These are phyloP conservation scores for Papilio polyxenes DNA, from an alignment of 1,140 invertebrate species.

Conservation along the genomic window DNA sequence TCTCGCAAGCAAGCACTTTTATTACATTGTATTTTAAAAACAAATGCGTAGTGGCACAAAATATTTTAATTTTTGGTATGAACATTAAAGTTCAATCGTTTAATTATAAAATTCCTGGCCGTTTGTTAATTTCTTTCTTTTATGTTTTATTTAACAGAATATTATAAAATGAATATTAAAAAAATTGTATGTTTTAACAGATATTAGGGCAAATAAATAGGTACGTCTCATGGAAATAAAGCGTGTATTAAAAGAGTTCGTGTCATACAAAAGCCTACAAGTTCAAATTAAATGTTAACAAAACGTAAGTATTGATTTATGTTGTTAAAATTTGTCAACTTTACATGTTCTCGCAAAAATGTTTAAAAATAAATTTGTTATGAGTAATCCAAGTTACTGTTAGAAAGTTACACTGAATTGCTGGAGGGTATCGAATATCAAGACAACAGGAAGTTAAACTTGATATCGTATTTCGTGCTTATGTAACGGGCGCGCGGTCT, in stretches of 20 bases:
- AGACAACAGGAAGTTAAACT: conserved; percentile 21
- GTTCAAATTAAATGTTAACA: too few relatives aligned
- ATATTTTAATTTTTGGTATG: background rate
- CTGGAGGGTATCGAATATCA: background rate
- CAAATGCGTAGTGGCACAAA: conserved; percentile 1
- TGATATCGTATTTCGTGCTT: conserved; percentile 45
- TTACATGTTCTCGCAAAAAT: background rate
- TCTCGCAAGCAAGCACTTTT: conserved; percentile 71
- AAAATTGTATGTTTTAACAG: background rate
- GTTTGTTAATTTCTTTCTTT: background rate
- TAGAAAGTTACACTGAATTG: conserved; percentile 8
- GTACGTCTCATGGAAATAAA: background rate
- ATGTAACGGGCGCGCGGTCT: conserved; percentile 51
- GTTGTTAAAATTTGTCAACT: too few relatives aligned
- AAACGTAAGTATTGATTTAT: too few relatives aligned
- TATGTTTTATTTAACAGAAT: background rate
- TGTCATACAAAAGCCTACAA: background rate
- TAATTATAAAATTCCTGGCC: background rate
- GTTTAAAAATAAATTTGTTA: background rate
- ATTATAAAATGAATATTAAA: background rate
- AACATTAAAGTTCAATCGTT: background rate
- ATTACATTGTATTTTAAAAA: conserved; percentile 52
- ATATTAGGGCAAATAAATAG: too few relatives aligned
- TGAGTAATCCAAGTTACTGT: conserved; percentile 5
- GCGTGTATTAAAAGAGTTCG: background rate